These are phyloP conservation scores for Nothobranchius furzeri DNA, from an alignment of 2,113 vertebrate species.

Conservation along the genomic window DNA sequence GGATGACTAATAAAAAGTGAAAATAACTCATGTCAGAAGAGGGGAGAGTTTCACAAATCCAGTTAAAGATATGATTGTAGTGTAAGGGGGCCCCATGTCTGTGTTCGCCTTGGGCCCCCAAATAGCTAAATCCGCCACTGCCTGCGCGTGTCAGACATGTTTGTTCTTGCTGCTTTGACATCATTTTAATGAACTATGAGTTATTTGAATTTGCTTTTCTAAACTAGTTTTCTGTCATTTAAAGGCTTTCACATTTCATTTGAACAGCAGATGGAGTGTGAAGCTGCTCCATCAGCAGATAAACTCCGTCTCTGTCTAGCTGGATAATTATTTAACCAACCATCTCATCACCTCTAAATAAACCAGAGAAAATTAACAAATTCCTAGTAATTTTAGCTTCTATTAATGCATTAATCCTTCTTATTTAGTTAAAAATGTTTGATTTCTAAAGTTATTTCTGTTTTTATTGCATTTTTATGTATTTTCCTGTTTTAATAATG, in stretches of 20 bases:
- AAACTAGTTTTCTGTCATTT: not conserved
- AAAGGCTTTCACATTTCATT: not conserved
- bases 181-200: not conserved
- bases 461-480: conserved; percentile 4
- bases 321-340: not conserved
- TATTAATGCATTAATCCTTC: not conserved
- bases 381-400: no score
- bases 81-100: no score
- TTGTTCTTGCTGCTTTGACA: conserved; percentile 1
- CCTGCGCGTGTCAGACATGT: not conserved
- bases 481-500: conserved; percentile 23
- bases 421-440: not conserved
- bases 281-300: not conserved
- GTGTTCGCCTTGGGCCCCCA: no score
- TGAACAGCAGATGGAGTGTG: not conserved
- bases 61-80: no score
- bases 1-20: no score
- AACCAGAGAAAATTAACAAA: not conserved
- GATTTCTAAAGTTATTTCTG: not conserved
- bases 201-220: not conserved
- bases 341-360: not conserved
- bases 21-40: no score
- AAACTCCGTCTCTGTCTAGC: not conserved
- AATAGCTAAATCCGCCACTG: no score
- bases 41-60: no score